phyloP scores from a whole-genome alignment of 2,797 vertebrate genomes.

The Salmo trutta region DNA sequence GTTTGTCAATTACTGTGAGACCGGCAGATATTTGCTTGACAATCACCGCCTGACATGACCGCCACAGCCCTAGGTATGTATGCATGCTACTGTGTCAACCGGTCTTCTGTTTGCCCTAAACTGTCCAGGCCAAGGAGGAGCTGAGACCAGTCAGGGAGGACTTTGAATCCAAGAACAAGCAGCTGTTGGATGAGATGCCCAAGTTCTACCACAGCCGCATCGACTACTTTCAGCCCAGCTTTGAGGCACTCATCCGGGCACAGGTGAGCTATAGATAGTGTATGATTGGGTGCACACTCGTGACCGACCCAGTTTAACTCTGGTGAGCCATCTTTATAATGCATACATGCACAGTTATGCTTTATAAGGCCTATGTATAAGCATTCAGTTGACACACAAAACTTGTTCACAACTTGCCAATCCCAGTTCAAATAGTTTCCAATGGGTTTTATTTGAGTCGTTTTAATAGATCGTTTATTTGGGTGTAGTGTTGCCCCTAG shows the following conservation, averaged over 20 bases:
- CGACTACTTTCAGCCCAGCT: conserved; percentile 98
- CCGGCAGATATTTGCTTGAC: not conserved
- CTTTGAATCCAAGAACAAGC: conserved; percentile 95
- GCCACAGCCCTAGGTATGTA: too few relatives aligned
- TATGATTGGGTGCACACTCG: not conserved
- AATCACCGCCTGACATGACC: conserved; percentile 7
- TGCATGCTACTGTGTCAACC: not conserved
- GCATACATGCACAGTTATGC: conserved; percentile 10
- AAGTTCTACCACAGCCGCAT: conserved; percentile 95
- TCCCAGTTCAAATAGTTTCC: not conserved
- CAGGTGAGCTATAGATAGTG: conserved; percentile 79
- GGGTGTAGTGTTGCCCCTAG: too few relatives aligned
- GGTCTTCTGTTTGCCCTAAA: conserved; percentile 5
- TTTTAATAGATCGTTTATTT: too few relatives aligned
- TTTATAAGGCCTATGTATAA: not conserved
- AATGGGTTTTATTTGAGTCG: too few relatives aligned
- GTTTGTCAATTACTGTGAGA: too few relatives aligned
- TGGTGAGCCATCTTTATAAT: not conserved
- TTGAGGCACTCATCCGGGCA: conserved; percentile 92
- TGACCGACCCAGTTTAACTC: not conserved
- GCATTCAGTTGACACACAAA: not conserved
- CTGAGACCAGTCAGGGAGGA: conserved; percentile 92
- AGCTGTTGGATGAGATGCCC: conserved; percentile 98
- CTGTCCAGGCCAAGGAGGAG: conserved; percentile 87
- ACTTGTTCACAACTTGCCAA: not conserved